A percentile compares a stretch with the other conserved stretches of the same genome.
Conservation (phyloP, 2,888 invertebrate species). For the Ramazzottius varieornatus region DNA sequence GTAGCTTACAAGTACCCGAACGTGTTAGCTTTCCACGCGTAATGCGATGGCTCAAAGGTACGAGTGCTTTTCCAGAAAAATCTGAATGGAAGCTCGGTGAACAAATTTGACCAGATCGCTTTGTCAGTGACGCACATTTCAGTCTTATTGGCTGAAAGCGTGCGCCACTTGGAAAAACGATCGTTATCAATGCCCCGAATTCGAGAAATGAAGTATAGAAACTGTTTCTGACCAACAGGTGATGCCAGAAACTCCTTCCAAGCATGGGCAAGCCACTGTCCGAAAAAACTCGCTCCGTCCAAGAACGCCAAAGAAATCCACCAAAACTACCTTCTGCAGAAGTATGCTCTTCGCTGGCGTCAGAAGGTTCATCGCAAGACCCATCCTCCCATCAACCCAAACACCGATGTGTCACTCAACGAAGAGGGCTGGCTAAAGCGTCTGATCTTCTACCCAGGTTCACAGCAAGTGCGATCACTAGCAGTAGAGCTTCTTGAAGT, state of each 20-base stretch:
- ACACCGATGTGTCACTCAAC: no score
- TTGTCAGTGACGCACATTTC: no score
- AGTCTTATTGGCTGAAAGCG: no score
- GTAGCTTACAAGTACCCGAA: background rate
- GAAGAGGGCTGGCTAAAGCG: constrained; percentile 19
- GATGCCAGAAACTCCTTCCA: constrained; percentile 39
- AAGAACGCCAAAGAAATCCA: constrained; percentile 17
- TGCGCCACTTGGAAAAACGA: no score
- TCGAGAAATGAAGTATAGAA: no score
- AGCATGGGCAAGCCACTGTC: constrained; percentile 36
- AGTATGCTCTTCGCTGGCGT: constrained; percentile 45
- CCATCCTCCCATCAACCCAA: no score
- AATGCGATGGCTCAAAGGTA: background rate
- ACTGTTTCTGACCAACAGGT: constrained; percentile 48
- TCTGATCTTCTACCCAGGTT: constrained; percentile 20
- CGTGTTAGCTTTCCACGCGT: background rate
- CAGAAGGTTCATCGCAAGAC: constrained; percentile 18
- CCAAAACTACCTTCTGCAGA: constrained; percentile 39
- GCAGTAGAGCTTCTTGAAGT: constrained; percentile 12
- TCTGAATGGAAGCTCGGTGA: no score
- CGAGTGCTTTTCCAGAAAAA: no score
- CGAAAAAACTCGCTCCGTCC: constrained; percentile 4
- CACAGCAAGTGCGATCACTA: constrained; percentile 19
- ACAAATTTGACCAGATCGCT: no score
- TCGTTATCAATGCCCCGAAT: no score